Conservation (phyloP, 2,113 vertebrate species). For the Microtus montanus region DNA sequence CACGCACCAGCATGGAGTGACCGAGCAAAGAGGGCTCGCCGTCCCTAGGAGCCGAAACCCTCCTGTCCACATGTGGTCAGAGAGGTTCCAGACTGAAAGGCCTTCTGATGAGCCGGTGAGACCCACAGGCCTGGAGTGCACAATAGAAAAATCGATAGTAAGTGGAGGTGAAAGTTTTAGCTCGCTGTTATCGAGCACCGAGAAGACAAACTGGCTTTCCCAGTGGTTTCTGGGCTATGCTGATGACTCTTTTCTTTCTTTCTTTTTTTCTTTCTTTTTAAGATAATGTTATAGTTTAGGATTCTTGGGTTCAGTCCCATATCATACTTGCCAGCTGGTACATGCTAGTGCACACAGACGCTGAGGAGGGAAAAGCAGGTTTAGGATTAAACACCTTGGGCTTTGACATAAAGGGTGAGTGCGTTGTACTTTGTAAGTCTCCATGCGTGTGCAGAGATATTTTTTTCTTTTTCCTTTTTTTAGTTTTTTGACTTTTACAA, state of each 20-base stretch:
- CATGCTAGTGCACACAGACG: fast-evolving
- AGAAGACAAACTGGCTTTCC: slow-evolving; percentile 27
- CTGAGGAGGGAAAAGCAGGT: background rate
- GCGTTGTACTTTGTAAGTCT: background rate
- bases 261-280: background rate
- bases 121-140: background rate
- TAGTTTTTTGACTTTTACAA: background rate
- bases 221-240: background rate
- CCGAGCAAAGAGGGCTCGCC: background rate
- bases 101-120: slow-evolving; percentile 34
- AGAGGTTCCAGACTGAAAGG: slow-evolving; percentile 31
- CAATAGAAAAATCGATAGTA: slow-evolving; percentile 45
- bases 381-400: background rate
- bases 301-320: background rate
- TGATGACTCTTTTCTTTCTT: background rate
- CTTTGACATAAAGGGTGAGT: background rate
- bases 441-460: background rate
- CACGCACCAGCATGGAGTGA: background rate
- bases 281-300: background rate
- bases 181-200: slow-evolving; percentile 16
- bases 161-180: slow-evolving; percentile 44
- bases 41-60: background rate
- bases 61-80: slow-evolving; percentile 46
- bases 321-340: background rate
- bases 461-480: background rate